phyloP scores from a whole-genome alignment of 2,113 vertebrate species.

The Acanthisitta chloris region DNA sequence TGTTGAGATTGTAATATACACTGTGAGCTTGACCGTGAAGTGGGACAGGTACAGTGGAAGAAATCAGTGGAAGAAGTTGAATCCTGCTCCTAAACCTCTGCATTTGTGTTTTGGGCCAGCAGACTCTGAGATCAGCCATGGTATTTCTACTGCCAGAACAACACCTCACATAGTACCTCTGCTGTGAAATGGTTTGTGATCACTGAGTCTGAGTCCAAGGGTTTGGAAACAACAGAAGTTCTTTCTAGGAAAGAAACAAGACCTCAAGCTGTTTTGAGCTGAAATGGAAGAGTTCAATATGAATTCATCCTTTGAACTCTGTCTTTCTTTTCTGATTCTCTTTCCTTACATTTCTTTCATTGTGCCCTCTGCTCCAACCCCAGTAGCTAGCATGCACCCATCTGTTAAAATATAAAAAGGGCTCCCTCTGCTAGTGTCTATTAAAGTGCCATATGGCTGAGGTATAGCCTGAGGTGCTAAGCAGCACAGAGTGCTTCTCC shows the following conservation, averaged over 20 bases:
- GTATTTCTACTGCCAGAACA: not conserved
- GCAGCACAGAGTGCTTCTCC: not conserved
- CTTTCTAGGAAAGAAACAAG: not conserved
- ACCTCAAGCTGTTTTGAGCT: not conserved
- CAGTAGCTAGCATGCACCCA: not conserved
- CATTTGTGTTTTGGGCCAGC: not conserved
- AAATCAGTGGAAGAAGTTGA: not conserved
- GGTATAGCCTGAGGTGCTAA: conserved; percentile 39
- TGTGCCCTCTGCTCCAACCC: not conserved
- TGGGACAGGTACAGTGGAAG: not conserved
- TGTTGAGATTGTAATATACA: not conserved
- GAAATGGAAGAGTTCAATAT: not conserved
- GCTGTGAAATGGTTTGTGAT: not conserved
- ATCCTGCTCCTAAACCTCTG: not conserved
- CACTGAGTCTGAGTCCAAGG: not conserved
- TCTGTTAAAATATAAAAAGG: conserved; percentile 46
- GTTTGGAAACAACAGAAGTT: not conserved
- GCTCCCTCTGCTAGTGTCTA: conserved; percentile 6
- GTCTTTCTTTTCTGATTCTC: not conserved
- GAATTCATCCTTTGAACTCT: not conserved
- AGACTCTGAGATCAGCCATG: not conserved
- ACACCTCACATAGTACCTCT: not conserved
- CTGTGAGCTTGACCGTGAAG: not conserved
- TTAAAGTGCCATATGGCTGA: conserved; percentile 57
- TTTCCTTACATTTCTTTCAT: not conserved